Base-by-base conservation (phyloP, 2,113 vertebrate genomes). In the Jacana jacana region DNA sequence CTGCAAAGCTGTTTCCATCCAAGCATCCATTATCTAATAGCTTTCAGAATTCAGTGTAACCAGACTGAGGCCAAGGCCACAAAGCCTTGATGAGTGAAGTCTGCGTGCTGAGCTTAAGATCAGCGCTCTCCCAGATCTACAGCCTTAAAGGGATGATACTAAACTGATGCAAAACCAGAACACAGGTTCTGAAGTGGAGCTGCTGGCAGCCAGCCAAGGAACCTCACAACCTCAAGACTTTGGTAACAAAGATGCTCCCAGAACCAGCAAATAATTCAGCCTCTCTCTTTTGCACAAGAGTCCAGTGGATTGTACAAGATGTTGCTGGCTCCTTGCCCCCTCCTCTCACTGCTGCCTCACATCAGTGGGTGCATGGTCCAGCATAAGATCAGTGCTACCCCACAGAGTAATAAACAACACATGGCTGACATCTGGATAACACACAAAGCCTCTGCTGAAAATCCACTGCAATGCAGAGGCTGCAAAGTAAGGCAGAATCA, bases 391-490 rank as follows among this genome's bases (percentile, higher is more conserved):
- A 23, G 24, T 13, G 48, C 42, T 66, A 88, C 25, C 72, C 71
- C 82, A 42, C 6, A 31, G 35, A 79, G 42, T 28, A 81, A 93
- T 35, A 54, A 86, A 68, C 51, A 93, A 49, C 4, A n/a, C 60
- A 75, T 13, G 2, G 1, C 42, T 76, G 70, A 55, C 81, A 88
- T 66, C 51, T 54, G 44, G 44, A 9, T 39, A 75, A 76, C 39
- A 77, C 27, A 61, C 46, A 17, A 79, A 84, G 57, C 30, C 51
- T 66, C 86, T 80, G 44, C 66, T 85, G 46, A 80, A 86, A 70
- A 91, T 39, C 40, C 40, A 73, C 79, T 81, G 89, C 93, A 96
- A 82, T 83, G 82, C 87, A 95, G 89, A 81, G 37, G 18, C 15
- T 75, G 77, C 44, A 82, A 92, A 66, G 9, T n/a, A 33, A 89